Conservation (phyloP, 2,888 invertebrate species). For the Melinopterus prodromus region DNA sequence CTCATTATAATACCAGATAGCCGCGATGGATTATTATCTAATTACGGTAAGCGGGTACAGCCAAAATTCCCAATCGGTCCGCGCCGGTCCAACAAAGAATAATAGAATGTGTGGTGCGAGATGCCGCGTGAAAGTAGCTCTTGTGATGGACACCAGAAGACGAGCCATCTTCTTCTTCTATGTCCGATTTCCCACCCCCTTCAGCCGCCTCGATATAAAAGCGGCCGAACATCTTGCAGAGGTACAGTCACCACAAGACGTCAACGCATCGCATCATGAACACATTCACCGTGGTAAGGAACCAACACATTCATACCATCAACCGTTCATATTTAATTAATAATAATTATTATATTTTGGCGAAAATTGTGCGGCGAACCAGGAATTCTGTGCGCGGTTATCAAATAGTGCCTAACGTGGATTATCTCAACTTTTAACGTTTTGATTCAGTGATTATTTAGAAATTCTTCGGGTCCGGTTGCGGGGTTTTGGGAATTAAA, state of each 20-base stretch:
- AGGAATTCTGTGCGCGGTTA: too few species aligned
- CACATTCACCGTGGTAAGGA: slow-evolving; percentile 61
- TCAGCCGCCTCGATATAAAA: slow-evolving; percentile 57
- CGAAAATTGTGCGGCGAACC: background rate
- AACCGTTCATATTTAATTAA: background rate
- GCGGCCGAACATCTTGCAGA: slow-evolving; percentile 48
- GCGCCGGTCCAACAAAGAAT: background rate
- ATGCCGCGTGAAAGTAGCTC: slow-evolving; percentile 44
- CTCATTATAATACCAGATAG: background rate
- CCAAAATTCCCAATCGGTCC: slow-evolving; percentile 11
- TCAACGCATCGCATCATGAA: slow-evolving; percentile 60
- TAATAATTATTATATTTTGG: background rate
- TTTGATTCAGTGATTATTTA: too few species aligned
- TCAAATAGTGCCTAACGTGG: background rate
- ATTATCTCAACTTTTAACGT: background rate
- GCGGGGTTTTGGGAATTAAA: background rate
- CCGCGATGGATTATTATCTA: background rate
- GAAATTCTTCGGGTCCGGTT: too few species aligned
- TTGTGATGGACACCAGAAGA: slow-evolving; percentile 40
- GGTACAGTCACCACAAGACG: slow-evolving; percentile 59
- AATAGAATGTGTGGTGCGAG: slow-evolving; percentile 34
- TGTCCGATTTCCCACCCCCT: slow-evolving; percentile 41
- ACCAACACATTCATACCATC: background rate
- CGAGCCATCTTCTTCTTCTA: slow-evolving; percentile 39
- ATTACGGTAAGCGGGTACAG: background rate